Conservation (phyloP, 2,888 invertebrate genomes). For the Catocala fraxini region DNA sequence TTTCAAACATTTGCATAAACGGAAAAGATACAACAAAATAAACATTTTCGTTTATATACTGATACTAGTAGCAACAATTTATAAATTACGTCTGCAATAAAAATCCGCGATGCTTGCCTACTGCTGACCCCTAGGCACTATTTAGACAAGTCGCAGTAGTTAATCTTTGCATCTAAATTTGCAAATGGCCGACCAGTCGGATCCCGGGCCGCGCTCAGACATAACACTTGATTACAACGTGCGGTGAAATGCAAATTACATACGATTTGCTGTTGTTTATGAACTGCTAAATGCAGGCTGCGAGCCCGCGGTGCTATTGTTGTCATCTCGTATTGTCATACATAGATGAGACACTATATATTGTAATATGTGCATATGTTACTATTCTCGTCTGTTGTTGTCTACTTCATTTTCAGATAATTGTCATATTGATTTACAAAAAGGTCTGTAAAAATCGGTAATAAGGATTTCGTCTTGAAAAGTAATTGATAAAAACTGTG, state of each 20-base stretch:
- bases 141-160: neutral
- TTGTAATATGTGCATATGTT: neutral
- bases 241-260: slow-evolving; percentile 31
- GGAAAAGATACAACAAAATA: no score
- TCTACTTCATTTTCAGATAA: no score
- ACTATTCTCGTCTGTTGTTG: no score
- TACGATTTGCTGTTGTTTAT: slow-evolving; percentile 32
- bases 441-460: no score
- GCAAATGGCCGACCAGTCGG: slow-evolving; percentile 25
- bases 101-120: neutral
- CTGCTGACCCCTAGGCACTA: neutral
- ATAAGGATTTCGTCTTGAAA: no score
- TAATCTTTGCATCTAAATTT: slow-evolving; percentile 22
- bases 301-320: slow-evolving; percentile 1
- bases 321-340: slow-evolving; percentile 1
- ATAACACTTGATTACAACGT: slow-evolving; percentile 34
- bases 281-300: slow-evolving; percentile 24
- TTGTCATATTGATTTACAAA: no score
- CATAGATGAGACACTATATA: no score
- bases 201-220: slow-evolving; percentile 19
- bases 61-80: no score
- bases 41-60: neutral
- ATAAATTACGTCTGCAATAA: no score
- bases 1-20: no score
- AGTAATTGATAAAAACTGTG: no score